Evolutionary conservation across 2,888 invertebrate genomes (phyloP), one percentile per base, ranked within the genome.

Genomic region (Pseudococcus viburni): DNA sequence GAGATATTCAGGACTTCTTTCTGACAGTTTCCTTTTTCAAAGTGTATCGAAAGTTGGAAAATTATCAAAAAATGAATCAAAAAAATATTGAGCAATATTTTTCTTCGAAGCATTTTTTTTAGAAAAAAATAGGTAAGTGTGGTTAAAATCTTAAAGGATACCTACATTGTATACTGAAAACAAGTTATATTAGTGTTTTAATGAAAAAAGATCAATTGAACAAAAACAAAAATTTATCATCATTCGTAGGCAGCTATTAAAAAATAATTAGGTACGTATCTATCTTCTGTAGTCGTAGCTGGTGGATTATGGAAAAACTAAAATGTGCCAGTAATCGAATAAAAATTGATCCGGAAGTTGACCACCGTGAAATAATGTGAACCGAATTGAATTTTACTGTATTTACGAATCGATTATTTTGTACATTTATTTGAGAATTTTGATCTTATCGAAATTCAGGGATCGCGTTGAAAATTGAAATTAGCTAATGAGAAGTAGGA

Each of bases 381-480:
- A 51, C 15, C 12, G 4, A 51, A 51, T 51, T 51, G 51, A 51
- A 15, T 51, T 51, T 51, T 15, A 51, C 51, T 12, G 26, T 33
- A 3, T 12, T 51, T 51, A 51, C 15, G 15, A 51, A 51, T 42
- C 42, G 42, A 42, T 42, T 42, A 8, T 9, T n/a, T n/a, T 42
- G 8, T 9, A 42, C 42, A 42, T 42, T 42, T 42, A 42, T 42
- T 42, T 9, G 42, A 42, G 5, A 42, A 9, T 9, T 42, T 55
- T 55, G 55, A 55, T 55, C n/a, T 55, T 55, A 55, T 55, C 55
- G 55, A 55, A 55, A 55, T 55, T 55, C 55, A 55, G n/a, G 55
- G 55, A n/a, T 55, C n/a, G 4, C 11, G 51, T 15, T n/a, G n/a
- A 17, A 17, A 55, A 51, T 15, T 51, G 11, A 15, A 51, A 55